Conservation (phyloP, 2,888 invertebrate species). For the Odontomyia ornata region DNA sequence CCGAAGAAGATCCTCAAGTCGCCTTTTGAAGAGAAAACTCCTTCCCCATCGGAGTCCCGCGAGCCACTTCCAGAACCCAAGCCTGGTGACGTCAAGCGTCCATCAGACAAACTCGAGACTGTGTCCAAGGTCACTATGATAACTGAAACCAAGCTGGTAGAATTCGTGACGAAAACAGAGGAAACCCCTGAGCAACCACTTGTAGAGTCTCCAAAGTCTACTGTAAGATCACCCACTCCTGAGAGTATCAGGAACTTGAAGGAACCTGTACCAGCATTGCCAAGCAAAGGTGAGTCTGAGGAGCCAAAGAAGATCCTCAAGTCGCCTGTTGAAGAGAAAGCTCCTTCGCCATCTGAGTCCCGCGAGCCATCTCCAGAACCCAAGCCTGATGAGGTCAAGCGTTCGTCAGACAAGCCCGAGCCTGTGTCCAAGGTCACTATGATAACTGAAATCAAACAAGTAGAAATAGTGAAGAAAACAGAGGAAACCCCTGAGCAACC, state of each 20-base stretch:
- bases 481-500: too few relatives aligned
- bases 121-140: constrained; percentile 34
- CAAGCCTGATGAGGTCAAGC: too few relatives aligned
- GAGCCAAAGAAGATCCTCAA: too few relatives aligned
- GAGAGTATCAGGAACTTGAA: background rate
- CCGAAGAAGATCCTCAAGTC: background rate
- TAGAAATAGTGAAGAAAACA: too few relatives aligned
- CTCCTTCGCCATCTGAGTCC: too few relatives aligned
- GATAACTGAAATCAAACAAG: too few relatives aligned
- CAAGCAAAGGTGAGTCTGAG: background rate
- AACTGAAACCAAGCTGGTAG: constrained; percentile 16
- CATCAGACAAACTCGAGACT: background rate
- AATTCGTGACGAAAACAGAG: background rate
- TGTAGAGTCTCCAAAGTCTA: constrained; percentile 27
- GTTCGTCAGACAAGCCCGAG: too few relatives aligned
- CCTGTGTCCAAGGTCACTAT: too few relatives aligned
- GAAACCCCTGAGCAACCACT: constrained; percentile 40
- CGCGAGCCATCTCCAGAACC: too few relatives aligned
- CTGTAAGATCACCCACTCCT: background rate
- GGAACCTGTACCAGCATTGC: background rate
- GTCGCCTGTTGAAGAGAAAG: too few relatives aligned
- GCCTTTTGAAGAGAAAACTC: background rate
- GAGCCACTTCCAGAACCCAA: constrained; percentile 4
- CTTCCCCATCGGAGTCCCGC: background rate
- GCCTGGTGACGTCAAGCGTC: background rate